These are phyloP conservation scores for Tipula lateralis DNA, from an alignment of 2,888 invertebrate genomes.

Conservation along the genomic window DNA sequence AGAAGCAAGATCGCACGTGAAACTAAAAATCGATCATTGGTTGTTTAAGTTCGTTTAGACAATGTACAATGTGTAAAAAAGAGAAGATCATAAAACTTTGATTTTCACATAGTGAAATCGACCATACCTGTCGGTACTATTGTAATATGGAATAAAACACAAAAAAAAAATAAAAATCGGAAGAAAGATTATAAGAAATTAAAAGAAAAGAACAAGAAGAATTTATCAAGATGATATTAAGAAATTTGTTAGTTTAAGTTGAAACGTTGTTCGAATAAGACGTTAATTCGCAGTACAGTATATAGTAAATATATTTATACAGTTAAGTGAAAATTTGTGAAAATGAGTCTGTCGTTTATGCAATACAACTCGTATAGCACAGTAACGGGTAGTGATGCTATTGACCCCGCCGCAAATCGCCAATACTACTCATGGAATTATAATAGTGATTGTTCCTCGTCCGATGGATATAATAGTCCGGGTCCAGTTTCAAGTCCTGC, in stretches of 20 bases:
- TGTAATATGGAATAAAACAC: neutral
- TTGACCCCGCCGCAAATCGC: neutral
- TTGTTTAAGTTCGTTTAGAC: neutral
- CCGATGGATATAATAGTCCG: slow-evolving; percentile 27
- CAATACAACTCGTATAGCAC: neutral
- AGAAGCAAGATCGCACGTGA: neutral
- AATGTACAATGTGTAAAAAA: neutral
- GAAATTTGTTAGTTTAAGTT: neutral
- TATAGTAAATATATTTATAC: neutral
- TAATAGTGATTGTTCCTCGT: slow-evolving; percentile 25
- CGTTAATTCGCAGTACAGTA: neutral
- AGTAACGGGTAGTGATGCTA: neutral
- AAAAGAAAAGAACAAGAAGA: neutral
- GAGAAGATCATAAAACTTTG: neutral
- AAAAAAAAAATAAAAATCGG: neutral
- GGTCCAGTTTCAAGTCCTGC: neutral
- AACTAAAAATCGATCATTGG: neutral
- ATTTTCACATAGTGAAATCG: neutral
- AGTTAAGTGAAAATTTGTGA: neutral
- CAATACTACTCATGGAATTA: slow-evolving; percentile 6
- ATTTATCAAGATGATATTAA: neutral
- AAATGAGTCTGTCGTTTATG: slow-evolving; percentile 20
- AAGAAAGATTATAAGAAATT: slow-evolving; percentile 11
- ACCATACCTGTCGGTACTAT: slow-evolving; percentile 1
- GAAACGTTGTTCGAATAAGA: neutral